Evolutionary conservation across 2,797 vertebrate genomes (phyloP).

Genomic region (Vespertilio murinus): DNA sequence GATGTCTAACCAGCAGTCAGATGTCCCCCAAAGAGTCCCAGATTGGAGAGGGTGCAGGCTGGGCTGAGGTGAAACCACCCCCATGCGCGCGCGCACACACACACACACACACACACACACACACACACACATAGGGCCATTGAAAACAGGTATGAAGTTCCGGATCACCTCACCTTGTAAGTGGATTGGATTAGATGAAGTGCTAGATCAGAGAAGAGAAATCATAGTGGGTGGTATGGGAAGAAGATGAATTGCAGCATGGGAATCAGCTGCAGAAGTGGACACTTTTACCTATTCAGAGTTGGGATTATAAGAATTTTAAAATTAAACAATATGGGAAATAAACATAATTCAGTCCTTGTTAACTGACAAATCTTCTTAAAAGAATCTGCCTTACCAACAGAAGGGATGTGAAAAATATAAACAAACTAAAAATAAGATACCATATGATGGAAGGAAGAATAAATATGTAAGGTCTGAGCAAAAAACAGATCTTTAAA

Average conservation of each 20-base stretch:
- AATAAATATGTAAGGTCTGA: background rate
- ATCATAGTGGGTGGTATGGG: background rate
- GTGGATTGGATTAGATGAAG: background rate
- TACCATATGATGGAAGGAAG: background rate
- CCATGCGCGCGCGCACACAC: no score
- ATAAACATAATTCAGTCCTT: background rate
- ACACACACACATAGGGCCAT: no score
- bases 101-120: no score
- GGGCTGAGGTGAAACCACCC: no score
- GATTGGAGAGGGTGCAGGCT: no score
- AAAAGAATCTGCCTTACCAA: background rate
- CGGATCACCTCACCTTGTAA: background rate
- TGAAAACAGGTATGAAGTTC: background rate
- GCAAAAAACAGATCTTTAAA: background rate
- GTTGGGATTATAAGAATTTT: background rate
- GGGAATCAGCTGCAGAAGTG: background rate
- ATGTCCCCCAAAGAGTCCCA: no score
- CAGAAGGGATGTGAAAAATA: background rate
- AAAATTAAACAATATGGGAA: background rate
- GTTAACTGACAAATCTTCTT: background rate
- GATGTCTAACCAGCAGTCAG: no score
- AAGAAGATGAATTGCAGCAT: background rate
- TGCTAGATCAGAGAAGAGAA: background rate
- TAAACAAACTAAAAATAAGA: slow-evolving; percentile 27
- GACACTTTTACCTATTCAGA: background rate